Conservation (phyloP, 2,888 invertebrate genomes). For the Blera fallax region DNA sequence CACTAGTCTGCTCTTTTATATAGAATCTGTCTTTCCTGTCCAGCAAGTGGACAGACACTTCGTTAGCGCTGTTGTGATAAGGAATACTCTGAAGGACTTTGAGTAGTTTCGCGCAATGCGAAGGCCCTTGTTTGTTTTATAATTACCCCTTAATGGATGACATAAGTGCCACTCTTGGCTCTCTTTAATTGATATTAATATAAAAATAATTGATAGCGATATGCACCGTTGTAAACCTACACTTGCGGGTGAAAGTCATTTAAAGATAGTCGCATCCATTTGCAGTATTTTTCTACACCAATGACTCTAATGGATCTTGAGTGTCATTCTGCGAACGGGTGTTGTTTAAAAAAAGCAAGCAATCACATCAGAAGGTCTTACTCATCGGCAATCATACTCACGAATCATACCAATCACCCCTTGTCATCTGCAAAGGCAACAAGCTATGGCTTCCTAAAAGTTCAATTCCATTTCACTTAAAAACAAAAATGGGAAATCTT, state of each 20-base stretch:
- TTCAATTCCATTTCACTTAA: background rate
- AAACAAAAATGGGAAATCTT: background rate
- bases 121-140: slow-evolving; percentile 5
- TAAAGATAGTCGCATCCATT: background rate
- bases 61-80: slow-evolving; percentile 9
- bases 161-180: slow-evolving; percentile 18
- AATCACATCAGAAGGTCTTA: background rate
- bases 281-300: too few relatives aligned
- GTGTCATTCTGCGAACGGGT: too few relatives aligned
- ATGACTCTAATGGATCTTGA: background rate
- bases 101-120: slow-evolving; percentile 23
- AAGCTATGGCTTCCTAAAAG: background rate
- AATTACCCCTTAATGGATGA: slow-evolving; percentile 21
- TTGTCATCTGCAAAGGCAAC: background rate
- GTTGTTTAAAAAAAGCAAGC: background rate
- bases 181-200: background rate
- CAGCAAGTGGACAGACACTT: slow-evolving; percentile 2
- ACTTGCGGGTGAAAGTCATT: background rate
- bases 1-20: background rate
- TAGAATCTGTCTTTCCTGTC: background rate
- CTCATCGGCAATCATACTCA: background rate
- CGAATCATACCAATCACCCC: background rate
- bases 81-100: slow-evolving; percentile 16
- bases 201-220: slow-evolving; percentile 8
- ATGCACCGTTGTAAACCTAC: background rate